Percentiles rank a stretch among this genome's conserved stretches.
These are phyloP conservation scores for Danio aesculapii DNA, from an alignment of 2,797 vertebrate species.

Conservation along the genomic window DNA sequence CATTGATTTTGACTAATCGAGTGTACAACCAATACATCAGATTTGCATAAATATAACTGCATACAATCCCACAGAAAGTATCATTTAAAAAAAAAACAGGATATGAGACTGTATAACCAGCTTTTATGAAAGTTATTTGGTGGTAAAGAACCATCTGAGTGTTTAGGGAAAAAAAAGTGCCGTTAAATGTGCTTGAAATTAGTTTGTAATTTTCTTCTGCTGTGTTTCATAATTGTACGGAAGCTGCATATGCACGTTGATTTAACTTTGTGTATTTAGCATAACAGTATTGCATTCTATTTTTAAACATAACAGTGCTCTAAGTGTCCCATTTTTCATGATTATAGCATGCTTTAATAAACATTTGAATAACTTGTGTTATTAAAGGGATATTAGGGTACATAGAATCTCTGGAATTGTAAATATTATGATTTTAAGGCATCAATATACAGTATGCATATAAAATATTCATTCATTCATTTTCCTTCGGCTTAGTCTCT, in stretches of 20 bases:
- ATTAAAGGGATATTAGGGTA: not conserved
- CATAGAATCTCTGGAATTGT: not conserved
- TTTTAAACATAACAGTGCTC: not conserved
- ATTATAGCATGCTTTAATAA: slow-evolving; percentile 3
- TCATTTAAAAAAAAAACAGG: too few relatives aligned
- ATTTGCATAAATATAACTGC: too few relatives aligned
- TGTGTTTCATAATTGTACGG: not conserved
- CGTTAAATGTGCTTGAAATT: not conserved
- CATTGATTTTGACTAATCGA: too few relatives aligned
- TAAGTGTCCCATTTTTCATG: not conserved
- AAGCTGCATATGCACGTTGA: not conserved
- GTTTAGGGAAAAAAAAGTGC: not conserved
- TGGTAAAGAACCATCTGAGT: not conserved
- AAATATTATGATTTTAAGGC: too few relatives aligned
- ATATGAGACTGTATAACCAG: not conserved
- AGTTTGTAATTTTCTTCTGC: not conserved
- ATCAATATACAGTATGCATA: not conserved
- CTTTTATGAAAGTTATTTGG: not conserved
- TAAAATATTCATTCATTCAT: not conserved
- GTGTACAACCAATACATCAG: too few relatives aligned
- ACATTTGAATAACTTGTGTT: not conserved
- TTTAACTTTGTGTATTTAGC: not conserved
- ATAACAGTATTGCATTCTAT: not conserved
- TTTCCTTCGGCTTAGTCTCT: too few relatives aligned
- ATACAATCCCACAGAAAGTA: too few relatives aligned